phyloP scores from a whole-genome alignment of 2,797 vertebrate genomes.

The Melanotaenia trifasciata region DNA sequence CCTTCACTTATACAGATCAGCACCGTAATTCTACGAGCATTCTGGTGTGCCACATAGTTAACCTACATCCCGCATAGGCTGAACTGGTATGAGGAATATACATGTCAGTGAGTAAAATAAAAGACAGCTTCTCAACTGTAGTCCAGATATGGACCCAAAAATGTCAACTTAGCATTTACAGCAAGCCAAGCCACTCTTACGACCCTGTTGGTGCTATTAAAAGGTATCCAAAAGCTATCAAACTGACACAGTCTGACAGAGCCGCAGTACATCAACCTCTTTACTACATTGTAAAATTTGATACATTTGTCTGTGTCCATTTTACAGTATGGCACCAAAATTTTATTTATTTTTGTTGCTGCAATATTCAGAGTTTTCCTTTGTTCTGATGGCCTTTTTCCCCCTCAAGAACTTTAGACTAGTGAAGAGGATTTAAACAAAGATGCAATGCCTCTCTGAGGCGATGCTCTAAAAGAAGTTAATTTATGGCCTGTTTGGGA shows the following conservation, averaged over 20 bases:
- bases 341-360: slow-evolving; percentile 41
- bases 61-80: slow-evolving; percentile 1
- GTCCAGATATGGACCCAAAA: slow-evolving; percentile 66
- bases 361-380: slow-evolving; percentile 56
- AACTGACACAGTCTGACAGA: slow-evolving; percentile 70
- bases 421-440: slow-evolving; percentile 68
- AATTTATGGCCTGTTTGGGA: slow-evolving; percentile 86
- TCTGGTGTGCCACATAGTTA: slow-evolving; percentile 21
- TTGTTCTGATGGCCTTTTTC: slow-evolving; percentile 31
- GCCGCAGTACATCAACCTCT: slow-evolving; percentile 71
- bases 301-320: slow-evolving; percentile 71
- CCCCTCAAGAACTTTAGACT: slow-evolving; percentile 56
- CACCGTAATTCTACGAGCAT: neutral
- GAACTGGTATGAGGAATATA: slow-evolving; percentile 3
- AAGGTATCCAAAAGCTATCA: slow-evolving; percentile 76
- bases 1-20: slow-evolving; percentile 18
- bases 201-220: slow-evolving; percentile 70
- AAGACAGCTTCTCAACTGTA: slow-evolving; percentile 24
- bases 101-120: slow-evolving; percentile 20
- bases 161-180: slow-evolving; percentile 78
- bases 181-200: slow-evolving; percentile 64
- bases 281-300: slow-evolving; percentile 74
- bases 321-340: slow-evolving; percentile 53
- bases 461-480: slow-evolving; percentile 81
- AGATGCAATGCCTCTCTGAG: slow-evolving; percentile 78